Evolutionary conservation across 2,113 vertebrate species (phyloP), one percentile per base, ranked within the genome.

Genomic region (Ammodytes dubius): DNA sequence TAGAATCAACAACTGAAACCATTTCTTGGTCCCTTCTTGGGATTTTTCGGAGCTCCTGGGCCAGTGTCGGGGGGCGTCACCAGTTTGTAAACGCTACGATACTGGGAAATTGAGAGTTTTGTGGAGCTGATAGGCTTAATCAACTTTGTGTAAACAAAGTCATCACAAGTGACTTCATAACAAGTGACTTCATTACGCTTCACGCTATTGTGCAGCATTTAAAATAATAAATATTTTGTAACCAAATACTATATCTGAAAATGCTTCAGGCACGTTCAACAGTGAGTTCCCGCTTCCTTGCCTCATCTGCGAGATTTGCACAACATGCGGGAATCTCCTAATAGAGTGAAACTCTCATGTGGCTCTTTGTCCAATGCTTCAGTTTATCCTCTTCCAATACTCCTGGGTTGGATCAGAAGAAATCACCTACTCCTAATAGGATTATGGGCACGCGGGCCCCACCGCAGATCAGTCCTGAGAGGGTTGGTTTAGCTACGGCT

Each of bases 401-500:
- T 45, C 72, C 57, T 52, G 68, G 27, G 83, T 69, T 77, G 59
- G 60, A 81, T 87, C 76, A 80, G 67, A 89, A 91, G 81, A 90
- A 85, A 84, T 90, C 84, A 63, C 75, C 81, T 84, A 50, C 80
- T 82, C 42, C 72, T 91, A 91, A 94, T 91, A 90, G 93, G 93
- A 93, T 94, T 94, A 94, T 9, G 13, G 80, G 81, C 71, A 92
- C 19, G 17, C 50, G 39, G 56, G 72, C 59, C 78, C 68, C 70
- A 79, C 69, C 49, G 7, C 83, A 79, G 79, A 91, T 85, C 82
- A 89, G 85, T 82, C 81, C 84, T 59, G 57, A 64, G 85, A 91
- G 80, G 75, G 59, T 54, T 82, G 90, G 87, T 87, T 82, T 80
- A 90, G 76, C 82, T 88, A 77, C 49, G 11, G 90, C 74, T 91